A percentile compares a stretch with the other conserved stretches of the same genome.
Evolutionary conservation across 1,140 invertebrate species (phyloP).

Genomic region (Amyelois transitella): DNA sequence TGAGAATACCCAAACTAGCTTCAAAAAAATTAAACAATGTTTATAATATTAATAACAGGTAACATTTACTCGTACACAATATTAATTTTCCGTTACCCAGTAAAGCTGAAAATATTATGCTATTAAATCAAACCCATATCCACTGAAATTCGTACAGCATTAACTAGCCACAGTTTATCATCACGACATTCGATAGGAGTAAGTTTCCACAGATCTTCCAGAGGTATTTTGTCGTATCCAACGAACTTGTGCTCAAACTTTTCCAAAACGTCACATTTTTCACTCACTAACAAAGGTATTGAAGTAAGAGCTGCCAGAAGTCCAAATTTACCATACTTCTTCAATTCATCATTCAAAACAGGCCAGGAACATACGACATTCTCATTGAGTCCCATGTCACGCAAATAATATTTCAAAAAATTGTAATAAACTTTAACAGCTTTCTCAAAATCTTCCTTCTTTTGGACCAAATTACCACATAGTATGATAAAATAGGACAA

Average conservation of each 20-base stretch:
- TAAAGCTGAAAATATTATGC: neutral
- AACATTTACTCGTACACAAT: too few relatives aligned
- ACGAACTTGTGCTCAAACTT: slow-evolving; percentile 18
- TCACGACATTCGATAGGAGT: slow-evolving; percentile 21
- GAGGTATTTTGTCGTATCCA: slow-evolving; percentile 26
- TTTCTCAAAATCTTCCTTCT: slow-evolving; percentile 23
- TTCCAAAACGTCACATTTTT: slow-evolving; percentile 26
- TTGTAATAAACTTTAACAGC: slow-evolving; percentile 29
- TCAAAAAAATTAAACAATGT: too few relatives aligned
- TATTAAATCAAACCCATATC: slow-evolving; percentile 32
- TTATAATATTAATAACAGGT: too few relatives aligned
- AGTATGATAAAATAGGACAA: slow-evolving; percentile 24
- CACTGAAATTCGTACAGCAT: slow-evolving; percentile 25
- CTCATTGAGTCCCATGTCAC: slow-evolving; percentile 26
- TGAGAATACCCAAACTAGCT: too few relatives aligned
- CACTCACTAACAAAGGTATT: slow-evolving; percentile 25
- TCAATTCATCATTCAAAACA: slow-evolving; percentile 25
- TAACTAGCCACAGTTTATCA: slow-evolving; percentile 26
- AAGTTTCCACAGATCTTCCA: slow-evolving; percentile 32
- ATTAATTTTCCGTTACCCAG: neutral
- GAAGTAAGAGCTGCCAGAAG: slow-evolving; percentile 23
- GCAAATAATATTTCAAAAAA: slow-evolving; percentile 24
- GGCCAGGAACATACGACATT: slow-evolving; percentile 21
- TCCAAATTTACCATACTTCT: slow-evolving; percentile 31
- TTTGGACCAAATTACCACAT: slow-evolving; percentile 15